Evolutionary conservation across 2,113 vertebrate genomes (phyloP).

Genomic region (Corythornis madagascariensis): DNA sequence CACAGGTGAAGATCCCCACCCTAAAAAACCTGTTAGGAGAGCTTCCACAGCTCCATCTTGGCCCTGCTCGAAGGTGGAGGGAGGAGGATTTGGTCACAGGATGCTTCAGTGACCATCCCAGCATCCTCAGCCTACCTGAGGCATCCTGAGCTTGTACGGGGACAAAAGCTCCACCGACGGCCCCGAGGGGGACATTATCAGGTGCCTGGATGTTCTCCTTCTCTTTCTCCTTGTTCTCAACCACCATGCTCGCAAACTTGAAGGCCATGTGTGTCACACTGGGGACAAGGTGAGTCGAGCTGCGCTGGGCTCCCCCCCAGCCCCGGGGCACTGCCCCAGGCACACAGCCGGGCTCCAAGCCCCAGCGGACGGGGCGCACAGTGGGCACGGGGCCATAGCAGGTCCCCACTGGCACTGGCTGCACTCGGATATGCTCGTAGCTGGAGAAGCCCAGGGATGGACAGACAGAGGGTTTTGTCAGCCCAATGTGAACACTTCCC

Average conservation of each 20-base stretch:
- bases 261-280: neutral
- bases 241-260: neutral
- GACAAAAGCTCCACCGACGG: neutral
- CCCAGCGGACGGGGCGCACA: neutral
- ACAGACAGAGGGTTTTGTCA: neutral
- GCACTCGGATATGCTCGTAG: conserved; percentile 74
- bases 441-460: conserved; percentile 45
- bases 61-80: neutral
- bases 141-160: neutral
- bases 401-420: neutral
- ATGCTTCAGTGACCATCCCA: neutral
- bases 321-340: neutral
- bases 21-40: neutral
- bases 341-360: conserved; percentile 64
- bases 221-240: conserved; percentile 50
- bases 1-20: neutral
- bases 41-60: neutral
- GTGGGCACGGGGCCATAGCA: conserved; percentile 30
- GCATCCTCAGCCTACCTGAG: conserved; percentile 8
- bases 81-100: neutral
- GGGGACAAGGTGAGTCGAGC: neutral
- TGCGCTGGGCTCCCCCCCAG: neutral
- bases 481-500: rapidly evolving
- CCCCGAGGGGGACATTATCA: rapidly evolving
- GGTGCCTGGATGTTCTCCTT: neutral